Conservation (phyloP, 2,797 vertebrate species). For the Uromys caudimaculatus region DNA sequence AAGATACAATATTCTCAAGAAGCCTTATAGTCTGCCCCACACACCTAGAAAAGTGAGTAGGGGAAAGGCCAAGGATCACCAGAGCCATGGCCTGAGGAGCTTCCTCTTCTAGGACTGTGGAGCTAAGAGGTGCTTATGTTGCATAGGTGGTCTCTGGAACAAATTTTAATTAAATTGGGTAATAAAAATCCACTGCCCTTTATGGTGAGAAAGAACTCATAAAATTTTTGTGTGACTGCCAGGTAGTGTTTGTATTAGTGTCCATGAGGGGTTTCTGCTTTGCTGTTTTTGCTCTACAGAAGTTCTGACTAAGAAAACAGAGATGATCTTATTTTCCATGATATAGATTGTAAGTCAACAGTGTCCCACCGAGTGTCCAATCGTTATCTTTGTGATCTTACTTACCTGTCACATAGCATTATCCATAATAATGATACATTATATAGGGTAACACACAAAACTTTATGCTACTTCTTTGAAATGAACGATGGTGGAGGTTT, state of each 20-base stretch:
- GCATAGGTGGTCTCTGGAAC: slow-evolving; percentile 80
- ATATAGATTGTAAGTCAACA: slow-evolving; percentile 37
- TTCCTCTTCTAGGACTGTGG: not conserved
- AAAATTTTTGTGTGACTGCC: slow-evolving; percentile 80
- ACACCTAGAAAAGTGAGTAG: not conserved
- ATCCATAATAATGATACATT: not conserved
- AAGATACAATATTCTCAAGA: not conserved
- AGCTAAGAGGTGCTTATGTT: slow-evolving; percentile 29
- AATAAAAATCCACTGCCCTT: slow-evolving; percentile 80
- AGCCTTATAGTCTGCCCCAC: not conserved
- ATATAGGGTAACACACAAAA: not conserved
- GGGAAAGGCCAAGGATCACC: not conserved
- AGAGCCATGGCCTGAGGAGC: not conserved
- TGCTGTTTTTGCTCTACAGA: slow-evolving; percentile 76
- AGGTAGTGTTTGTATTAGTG: slow-evolving; percentile 80
- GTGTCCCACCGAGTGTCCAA: not conserved
- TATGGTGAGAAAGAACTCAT: slow-evolving; percentile 83
- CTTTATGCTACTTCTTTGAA: not conserved
- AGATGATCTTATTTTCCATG: slow-evolving; percentile 45
- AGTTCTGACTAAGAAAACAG: slow-evolving; percentile 77
- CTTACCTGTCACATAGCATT: not conserved
- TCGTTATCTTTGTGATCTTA: not conserved
- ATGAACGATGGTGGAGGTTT: not conserved
- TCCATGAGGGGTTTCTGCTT: slow-evolving; percentile 71
- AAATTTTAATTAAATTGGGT: slow-evolving; percentile 80